A percentile compares a stretch with the other conserved stretches of the same genome.
phyloP scores from a whole-genome alignment of 2,888 invertebrate species.

The Thecophora atra region DNA sequence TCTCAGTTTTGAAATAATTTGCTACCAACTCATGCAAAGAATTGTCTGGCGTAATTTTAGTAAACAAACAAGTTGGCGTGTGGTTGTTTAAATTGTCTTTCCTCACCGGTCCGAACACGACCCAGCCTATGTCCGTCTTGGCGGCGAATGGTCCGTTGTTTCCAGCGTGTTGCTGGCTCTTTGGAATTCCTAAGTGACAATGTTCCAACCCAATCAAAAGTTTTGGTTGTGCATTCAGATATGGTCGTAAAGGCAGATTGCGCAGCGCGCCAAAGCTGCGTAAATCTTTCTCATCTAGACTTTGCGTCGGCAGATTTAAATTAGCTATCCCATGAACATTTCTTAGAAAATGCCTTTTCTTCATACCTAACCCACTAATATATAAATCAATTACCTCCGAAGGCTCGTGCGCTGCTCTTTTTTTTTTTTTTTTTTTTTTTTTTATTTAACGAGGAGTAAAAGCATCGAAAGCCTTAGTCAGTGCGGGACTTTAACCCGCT shows the following conservation, averaged over 20 bases:
- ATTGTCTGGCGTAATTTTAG: too few relatives aligned
- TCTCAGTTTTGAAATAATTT: too few relatives aligned
- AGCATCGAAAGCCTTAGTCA: too few relatives aligned
- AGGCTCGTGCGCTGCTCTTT: conserved; percentile 29
- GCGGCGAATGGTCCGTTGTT: conserved; percentile 29
- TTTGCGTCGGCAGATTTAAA: conserved; percentile 36
- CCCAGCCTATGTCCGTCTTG: conserved; percentile 33
- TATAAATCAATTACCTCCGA: conserved; percentile 18
- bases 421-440: too few relatives aligned
- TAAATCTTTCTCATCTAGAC: conserved; percentile 10
- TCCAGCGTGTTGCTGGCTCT: not conserved
- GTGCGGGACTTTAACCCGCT: too few relatives aligned
- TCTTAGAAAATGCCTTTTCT: conserved; percentile 28
- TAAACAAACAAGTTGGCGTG: too few relatives aligned
- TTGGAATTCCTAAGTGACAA: conserved; percentile 37
- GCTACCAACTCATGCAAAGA: too few relatives aligned
- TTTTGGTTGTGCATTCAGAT: conserved; percentile 30
- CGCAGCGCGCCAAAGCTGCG: not conserved
- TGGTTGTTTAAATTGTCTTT: too few relatives aligned
- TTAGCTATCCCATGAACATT: conserved; percentile 37
- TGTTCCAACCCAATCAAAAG: conserved; percentile 40
- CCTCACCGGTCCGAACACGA: conserved; percentile 28
- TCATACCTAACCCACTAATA: conserved; percentile 11
- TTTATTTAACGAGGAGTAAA: too few relatives aligned
- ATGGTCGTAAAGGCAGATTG: conserved; percentile 21